phyloP scores from a whole-genome alignment of 2,888 invertebrate species.

The Sphaerophoria taeniata region DNA sequence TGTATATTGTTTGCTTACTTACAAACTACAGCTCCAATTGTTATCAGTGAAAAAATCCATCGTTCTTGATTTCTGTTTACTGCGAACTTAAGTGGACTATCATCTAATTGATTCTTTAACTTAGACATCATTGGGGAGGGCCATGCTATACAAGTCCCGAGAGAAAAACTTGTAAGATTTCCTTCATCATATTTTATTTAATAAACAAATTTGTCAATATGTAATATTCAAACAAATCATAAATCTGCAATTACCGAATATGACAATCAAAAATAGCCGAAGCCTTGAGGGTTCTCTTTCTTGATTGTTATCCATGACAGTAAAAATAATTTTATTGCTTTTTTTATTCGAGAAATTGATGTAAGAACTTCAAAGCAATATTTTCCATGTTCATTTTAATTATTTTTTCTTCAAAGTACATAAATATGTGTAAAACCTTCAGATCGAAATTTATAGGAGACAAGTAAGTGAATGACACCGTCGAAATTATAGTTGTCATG shows the following conservation, averaged over 20 bases:
- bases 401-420: no score
- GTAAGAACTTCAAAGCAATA: no score
- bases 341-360: no score
- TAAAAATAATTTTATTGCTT: no score
- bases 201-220: no score
- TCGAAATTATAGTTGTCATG: no score
- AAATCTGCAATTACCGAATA: slow-evolving; percentile 39
- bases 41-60: slow-evolving; percentile 89
- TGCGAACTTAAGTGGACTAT: slow-evolving; percentile 83
- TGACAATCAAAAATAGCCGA: slow-evolving; percentile 28
- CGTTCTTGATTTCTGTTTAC: slow-evolving; percentile 85
- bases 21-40: slow-evolving; percentile 88
- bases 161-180: slow-evolving; percentile 35
- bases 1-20: slow-evolving; percentile 26
- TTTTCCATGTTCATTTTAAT: no score
- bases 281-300: neutral
- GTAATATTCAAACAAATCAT: neutral
- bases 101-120: slow-evolving; percentile 82
- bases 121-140: slow-evolving; percentile 88
- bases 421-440: no score
- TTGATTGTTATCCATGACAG: no score
- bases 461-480: no score
- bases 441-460: no score
- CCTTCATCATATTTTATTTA: neutral
- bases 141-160: slow-evolving; percentile 89